Evolutionary conservation across 1,140 invertebrate species (phyloP).

Genomic region (Helicoverpa armigera): DNA sequence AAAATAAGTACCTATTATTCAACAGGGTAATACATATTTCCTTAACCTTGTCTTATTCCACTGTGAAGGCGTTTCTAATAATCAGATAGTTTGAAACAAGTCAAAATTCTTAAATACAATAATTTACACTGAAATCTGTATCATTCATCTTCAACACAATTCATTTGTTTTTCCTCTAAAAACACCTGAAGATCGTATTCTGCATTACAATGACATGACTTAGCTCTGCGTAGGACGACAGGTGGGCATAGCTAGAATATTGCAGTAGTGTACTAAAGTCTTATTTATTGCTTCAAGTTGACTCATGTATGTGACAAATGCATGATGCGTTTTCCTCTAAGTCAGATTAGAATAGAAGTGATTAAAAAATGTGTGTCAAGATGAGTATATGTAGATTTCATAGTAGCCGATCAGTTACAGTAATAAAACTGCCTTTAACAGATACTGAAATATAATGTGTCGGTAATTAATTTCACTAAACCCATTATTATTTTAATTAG

Average conservation of each 20-base stretch:
- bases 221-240: background rate
- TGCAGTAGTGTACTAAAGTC: background rate
- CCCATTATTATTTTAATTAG: too few species aligned
- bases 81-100: too few species aligned
- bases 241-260: background rate
- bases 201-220: background rate
- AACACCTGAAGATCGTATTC: background rate
- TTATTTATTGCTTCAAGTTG: conserved; percentile 27
- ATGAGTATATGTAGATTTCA: background rate
- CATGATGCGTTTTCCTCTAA: conserved; percentile 3
- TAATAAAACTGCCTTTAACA: too few species aligned
- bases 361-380: background rate
- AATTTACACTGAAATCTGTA: background rate
- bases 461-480: too few species aligned
- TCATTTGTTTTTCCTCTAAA: background rate
- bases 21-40: too few species aligned
- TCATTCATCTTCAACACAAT: background rate
- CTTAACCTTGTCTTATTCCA: too few species aligned
- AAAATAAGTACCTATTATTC: too few species aligned
- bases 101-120: background rate
- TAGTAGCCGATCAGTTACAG: too few species aligned
- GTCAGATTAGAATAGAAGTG: background rate
- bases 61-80: too few species aligned
- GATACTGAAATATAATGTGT: too few species aligned
- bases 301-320: conserved; percentile 23